phyloP scores from a whole-genome alignment of 2,888 invertebrate species.

The Listrodromus nycthemerus region DNA sequence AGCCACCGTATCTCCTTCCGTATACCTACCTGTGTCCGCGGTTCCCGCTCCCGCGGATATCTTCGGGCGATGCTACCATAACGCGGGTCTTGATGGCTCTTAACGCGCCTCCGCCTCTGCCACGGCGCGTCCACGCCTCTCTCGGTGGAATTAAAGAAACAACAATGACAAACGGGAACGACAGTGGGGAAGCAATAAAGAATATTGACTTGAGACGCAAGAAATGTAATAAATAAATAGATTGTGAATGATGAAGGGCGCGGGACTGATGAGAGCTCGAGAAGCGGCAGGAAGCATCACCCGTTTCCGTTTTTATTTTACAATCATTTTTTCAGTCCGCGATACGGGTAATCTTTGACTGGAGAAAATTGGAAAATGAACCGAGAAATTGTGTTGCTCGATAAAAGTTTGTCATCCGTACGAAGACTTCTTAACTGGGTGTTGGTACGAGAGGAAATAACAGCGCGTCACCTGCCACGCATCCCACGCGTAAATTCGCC shows the following conservation, averaged over 20 bases:
- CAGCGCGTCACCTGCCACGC: constrained; percentile 24
- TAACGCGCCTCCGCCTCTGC: constrained; percentile 57
- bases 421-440: background rate
- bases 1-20: constrained; percentile 78
- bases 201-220: constrained; percentile 31
- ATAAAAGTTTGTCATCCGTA: background rate
- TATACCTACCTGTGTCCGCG: constrained; percentile 64
- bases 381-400: too few relatives aligned
- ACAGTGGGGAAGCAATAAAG: background rate
- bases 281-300: background rate
- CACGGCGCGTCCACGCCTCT: constrained; percentile 40
- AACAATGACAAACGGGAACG: background rate
- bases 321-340: background rate
- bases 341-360: background rate
- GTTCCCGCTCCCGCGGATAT: constrained; percentile 46
- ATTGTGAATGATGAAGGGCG: constrained; percentile 13
- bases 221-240: background rate
- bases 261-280: background rate
- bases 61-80: constrained; percentile 34
- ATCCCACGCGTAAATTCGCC: constrained; percentile 3
- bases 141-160: constrained; percentile 39
- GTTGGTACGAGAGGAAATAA: background rate
- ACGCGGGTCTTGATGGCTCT: constrained; percentile 57
- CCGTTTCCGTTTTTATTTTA: background rate
- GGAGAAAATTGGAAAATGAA: too few relatives aligned